These are phyloP conservation scores for Pipistrellus nathusii DNA, from an alignment of 2,797 vertebrate species.

Conservation along the genomic window DNA sequence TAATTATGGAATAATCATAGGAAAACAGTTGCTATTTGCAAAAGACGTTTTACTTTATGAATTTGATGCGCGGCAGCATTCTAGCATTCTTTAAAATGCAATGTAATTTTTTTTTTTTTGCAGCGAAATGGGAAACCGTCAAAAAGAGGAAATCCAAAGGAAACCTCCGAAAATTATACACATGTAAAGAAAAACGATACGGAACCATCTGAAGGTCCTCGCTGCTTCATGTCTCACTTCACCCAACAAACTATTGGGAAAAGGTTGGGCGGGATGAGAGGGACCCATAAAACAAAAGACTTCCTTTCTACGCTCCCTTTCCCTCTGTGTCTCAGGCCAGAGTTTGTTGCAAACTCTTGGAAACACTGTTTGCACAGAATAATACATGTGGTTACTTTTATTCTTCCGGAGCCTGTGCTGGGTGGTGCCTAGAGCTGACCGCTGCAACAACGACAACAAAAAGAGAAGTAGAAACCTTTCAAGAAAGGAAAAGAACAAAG, in stretches of 20 bases:
- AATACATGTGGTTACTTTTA: slow-evolving; percentile 50
- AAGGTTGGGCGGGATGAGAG: background rate
- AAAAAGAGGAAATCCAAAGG: background rate
- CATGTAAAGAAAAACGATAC: background rate
- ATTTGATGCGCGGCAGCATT: background rate
- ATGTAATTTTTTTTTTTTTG: slow-evolving; percentile 29
- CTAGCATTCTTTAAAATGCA: slow-evolving; percentile 57
- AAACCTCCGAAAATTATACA: slow-evolving; percentile 21
- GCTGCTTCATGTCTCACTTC: background rate
- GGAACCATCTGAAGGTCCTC: background rate
- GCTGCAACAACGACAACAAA: background rate
- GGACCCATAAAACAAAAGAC: slow-evolving; percentile 75
- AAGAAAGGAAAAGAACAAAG: slow-evolving; percentile 47
- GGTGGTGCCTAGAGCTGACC: slow-evolving; percentile 19
- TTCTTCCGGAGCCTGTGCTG: background rate
- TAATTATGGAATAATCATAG: slow-evolving; percentile 44
- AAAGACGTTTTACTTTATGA: slow-evolving; percentile 36
- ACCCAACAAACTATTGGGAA: background rate
- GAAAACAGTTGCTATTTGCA: slow-evolving; percentile 47
- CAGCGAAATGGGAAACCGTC: slow-evolving; percentile 33
- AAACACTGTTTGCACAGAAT: slow-evolving; percentile 58
- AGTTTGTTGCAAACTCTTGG: slow-evolving; percentile 64
- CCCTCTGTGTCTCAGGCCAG: slow-evolving; percentile 33
- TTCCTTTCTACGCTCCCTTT: slow-evolving; percentile 58
- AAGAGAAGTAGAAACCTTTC: background rate